Evolutionary conservation across 2,888 invertebrate genomes (phyloP).

Genomic region (Archips crataeganus): DNA sequence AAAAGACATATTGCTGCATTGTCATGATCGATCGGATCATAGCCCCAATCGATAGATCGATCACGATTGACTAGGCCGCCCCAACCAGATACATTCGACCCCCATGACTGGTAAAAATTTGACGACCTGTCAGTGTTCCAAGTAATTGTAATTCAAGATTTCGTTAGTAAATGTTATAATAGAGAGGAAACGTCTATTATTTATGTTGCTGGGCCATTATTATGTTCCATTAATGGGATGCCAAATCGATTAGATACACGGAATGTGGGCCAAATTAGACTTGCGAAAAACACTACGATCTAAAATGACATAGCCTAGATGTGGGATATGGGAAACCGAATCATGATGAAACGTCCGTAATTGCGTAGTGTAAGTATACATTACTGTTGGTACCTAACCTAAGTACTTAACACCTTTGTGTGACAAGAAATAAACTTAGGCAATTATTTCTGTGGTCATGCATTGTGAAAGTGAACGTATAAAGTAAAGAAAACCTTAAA

Average conservation of each 20-base stretch:
- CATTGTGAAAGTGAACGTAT: background rate
- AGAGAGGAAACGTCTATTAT: background rate
- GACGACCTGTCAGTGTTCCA: too few relatives aligned
- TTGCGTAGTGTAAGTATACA: background rate
- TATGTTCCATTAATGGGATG: background rate
- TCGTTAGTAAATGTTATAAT: background rate
- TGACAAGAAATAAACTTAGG: background rate
- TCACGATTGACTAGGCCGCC: too few relatives aligned
- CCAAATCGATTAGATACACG: slow-evolving; percentile 35
- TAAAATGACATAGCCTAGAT: slow-evolving; percentile 25
- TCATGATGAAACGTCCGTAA: slow-evolving; percentile 22
- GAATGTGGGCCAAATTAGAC: slow-evolving; percentile 23
- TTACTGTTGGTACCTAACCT: background rate
- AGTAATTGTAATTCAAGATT: too few relatives aligned
- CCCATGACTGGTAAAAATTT: too few relatives aligned
- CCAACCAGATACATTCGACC: too few relatives aligned
- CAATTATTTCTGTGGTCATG: background rate
- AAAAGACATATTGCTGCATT: too few relatives aligned
- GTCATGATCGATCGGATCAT: too few relatives aligned
- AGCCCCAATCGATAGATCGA: too few relatives aligned
- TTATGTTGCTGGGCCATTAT: slow-evolving; percentile 9
- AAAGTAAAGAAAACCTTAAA: background rate
- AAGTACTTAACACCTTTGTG: background rate
- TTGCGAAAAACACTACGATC: slow-evolving; percentile 27
- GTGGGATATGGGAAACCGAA: slow-evolving; percentile 31